phyloP scores from a whole-genome alignment of 2,888 invertebrate species.

The Bembecia ichneumoniformis region DNA sequence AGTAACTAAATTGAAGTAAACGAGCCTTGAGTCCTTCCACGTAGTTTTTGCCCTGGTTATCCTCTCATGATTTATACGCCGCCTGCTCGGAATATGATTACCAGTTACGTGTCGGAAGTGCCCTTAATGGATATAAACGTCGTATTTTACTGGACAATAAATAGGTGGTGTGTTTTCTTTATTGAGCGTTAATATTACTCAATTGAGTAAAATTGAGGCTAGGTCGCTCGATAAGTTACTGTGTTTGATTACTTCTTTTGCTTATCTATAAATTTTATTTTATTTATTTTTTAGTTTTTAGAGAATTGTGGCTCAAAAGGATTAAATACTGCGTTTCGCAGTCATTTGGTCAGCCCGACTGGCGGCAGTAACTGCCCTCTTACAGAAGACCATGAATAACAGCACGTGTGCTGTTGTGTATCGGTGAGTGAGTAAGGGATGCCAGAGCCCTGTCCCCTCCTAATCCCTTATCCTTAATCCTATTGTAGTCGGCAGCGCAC shows the following conservation, averaged over 20 bases:
- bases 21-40: constrained; percentile 21
- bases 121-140: constrained; percentile 68
- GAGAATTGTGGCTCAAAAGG: too few species aligned
- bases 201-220: constrained; percentile 25
- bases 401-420: too few species aligned
- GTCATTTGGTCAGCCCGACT: too few species aligned
- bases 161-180: constrained; percentile 26
- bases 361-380: too few species aligned
- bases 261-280: too few species aligned
- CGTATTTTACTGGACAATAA: constrained; percentile 51
- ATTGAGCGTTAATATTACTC: constrained; percentile 17
- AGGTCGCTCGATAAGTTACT: constrained; percentile 5
- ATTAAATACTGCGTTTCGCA: too few species aligned
- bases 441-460: too few species aligned
- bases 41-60: constrained; percentile 57
- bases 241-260: constrained; percentile 3
- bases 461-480: too few species aligned
- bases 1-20: neutral
- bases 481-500: too few species aligned
- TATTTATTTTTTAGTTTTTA: too few species aligned
- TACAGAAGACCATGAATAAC: too few species aligned
- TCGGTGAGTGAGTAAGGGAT: too few species aligned
- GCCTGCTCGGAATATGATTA: constrained; percentile 65
- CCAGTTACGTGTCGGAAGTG: constrained; percentile 58
- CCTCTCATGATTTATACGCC: constrained; percentile 60